phyloP scores from a whole-genome alignment of 2,113 vertebrate genomes.

The Polypterus senegalus region DNA sequence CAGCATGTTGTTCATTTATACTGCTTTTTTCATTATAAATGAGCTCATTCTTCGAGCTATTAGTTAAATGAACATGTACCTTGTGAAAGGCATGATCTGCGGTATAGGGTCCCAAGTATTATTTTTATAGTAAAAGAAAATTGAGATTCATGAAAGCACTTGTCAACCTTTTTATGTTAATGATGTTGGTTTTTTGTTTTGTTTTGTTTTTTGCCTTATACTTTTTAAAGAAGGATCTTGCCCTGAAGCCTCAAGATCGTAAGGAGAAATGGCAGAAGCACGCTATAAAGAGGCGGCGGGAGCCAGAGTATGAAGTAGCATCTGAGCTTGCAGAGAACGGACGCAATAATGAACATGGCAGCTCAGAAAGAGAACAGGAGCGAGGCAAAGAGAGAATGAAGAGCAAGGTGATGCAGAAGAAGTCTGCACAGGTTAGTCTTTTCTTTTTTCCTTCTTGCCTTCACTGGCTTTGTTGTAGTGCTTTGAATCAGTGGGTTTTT shows the following conservation, averaged over 20 bases:
- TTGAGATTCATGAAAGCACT: too few species aligned
- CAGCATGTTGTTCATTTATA: too few species aligned
- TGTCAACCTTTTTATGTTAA: neutral
- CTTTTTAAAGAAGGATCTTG: slow-evolving; percentile 65
- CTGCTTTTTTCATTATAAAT: neutral
- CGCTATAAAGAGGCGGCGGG: slow-evolving; percentile 65
- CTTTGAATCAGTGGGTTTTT: too few species aligned
- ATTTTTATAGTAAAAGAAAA: neutral
- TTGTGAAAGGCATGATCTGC: slow-evolving; percentile 13
- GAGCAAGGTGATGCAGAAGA: slow-evolving; percentile 80
- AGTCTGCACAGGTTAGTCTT: slow-evolving; percentile 73
- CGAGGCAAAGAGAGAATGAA: slow-evolving; percentile 70
- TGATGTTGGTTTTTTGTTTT: neutral
- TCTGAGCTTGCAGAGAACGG: slow-evolving; percentile 75
- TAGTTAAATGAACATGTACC: slow-evolving; percentile 27
- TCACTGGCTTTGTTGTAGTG: too few species aligned
- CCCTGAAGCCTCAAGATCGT: slow-evolving; percentile 71
- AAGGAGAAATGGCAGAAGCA: slow-evolving; percentile 70
- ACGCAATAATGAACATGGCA: slow-evolving; percentile 59
- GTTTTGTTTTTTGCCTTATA: neutral
- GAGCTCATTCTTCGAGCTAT: slow-evolving; percentile 15
- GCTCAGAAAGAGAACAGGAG: slow-evolving; percentile 64
- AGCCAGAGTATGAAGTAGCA: slow-evolving; percentile 65
- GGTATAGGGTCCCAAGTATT: slow-evolving; percentile 23
- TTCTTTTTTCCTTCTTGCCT: neutral